phyloP scores from a whole-genome alignment of 1,140 invertebrate species.

The Drosophila punjabiensis region DNA sequence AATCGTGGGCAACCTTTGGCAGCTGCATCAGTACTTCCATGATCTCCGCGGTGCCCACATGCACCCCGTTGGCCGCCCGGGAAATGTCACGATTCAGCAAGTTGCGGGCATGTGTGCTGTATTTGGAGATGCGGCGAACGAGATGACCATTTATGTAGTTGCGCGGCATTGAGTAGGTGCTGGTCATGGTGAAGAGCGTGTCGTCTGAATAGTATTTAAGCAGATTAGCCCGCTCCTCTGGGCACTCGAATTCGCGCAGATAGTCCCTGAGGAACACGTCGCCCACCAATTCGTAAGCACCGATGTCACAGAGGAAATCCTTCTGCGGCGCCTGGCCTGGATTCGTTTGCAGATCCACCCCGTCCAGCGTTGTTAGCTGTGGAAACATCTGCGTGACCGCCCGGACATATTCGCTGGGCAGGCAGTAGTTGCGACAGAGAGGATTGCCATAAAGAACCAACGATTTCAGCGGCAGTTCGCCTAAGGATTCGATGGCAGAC shows the following conservation, averaged over 20 bases:
- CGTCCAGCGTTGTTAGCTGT: conserved; percentile 59
- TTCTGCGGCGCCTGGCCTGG: conserved; percentile 57
- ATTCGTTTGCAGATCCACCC: conserved; percentile 50
- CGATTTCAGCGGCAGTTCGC: conserved; percentile 59
- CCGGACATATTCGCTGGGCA: conserved; percentile 85
- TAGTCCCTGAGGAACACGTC: conserved; percentile 59
- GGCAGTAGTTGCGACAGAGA: conserved; percentile 85
- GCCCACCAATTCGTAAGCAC: conserved; percentile 66
- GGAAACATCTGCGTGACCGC: conserved; percentile 85
- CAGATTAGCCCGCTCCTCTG: conserved; percentile 37
- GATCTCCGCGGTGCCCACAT: conserved; percentile 58
- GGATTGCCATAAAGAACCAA: conserved; percentile 86
- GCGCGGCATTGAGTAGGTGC: conserved; percentile 50
- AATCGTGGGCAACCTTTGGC: conserved; percentile 62
- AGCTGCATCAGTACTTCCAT: conserved; percentile 61
- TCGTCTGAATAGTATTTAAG: conserved; percentile 46
- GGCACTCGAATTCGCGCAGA: conserved; percentile 55
- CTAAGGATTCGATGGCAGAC: conserved; percentile 38
- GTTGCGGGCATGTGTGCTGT: conserved; percentile 56
- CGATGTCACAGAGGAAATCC: conserved; percentile 64
- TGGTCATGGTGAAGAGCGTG: conserved; percentile 70
- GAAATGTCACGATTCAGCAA: conserved; percentile 40
- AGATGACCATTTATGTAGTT: conserved; percentile 34
- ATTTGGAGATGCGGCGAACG: conserved; percentile 57
- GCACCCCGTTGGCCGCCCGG: conserved; percentile 23